These are phyloP conservation scores for Esox masquinongy DNA, from an alignment of 2,797 vertebrate genomes.

Conservation along the genomic window DNA sequence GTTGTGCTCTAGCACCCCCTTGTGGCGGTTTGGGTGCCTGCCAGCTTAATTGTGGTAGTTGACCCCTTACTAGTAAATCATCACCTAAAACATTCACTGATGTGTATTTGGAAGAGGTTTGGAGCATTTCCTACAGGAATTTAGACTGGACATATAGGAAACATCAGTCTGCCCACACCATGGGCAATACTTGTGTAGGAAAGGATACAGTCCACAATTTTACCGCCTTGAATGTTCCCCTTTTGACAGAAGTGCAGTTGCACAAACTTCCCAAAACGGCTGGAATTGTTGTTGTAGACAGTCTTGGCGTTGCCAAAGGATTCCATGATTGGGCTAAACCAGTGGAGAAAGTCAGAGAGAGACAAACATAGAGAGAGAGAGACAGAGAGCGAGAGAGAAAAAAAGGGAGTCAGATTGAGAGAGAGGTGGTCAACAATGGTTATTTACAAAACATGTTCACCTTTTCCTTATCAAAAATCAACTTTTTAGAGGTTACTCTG, in stretches of 20 bases:
- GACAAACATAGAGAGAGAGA: not conserved
- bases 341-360: not conserved
- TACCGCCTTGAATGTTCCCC: constrained; percentile 96
- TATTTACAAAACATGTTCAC: not conserved
- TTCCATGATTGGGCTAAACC: constrained; percentile 93
- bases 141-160: not conserved
- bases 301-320: constrained; percentile 97
- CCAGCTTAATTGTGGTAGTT: no score
- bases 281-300: constrained; percentile 98
- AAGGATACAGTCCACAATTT: constrained; percentile 98
- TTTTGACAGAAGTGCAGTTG: constrained; percentile 93
- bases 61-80: not conserved
- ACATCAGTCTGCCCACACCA: not conserved
- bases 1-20: not conserved
- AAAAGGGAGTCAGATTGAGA: not conserved
- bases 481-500: not conserved
- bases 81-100: not conserved
- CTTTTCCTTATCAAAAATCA: not conserved
- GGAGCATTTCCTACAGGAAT: constrained; percentile 16
- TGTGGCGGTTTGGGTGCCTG: no score
- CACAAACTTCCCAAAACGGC: constrained; percentile 96
- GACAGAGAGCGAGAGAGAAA: no score
- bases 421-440: not conserved
- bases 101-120: not conserved
- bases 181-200: not conserved